Base-by-base conservation (phyloP, 1,140 invertebrate genomes). In the Halesus radiatus region DNA sequence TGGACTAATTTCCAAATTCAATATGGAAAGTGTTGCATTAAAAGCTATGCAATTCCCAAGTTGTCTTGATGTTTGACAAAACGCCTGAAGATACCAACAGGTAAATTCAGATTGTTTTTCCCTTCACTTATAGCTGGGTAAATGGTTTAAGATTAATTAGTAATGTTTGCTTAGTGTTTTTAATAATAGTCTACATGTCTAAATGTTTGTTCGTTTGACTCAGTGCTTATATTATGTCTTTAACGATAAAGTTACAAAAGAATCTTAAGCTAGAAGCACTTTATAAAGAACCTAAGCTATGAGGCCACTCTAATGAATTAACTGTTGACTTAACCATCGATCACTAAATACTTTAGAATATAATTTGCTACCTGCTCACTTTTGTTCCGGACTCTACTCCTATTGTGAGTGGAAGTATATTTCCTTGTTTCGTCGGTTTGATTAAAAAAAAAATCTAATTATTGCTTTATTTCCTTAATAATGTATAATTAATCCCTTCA, bases 231-330 rank as follows among this genome's bases (percentile, higher is more conserved):
- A 66, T 45, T 45, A 29, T 70, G 66, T 70, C 66, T 70, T 70
- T 70, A 70, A 50, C 22, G 37, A 70, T 70, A 70, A 50, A 20
- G n/a, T 20, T 70, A 70, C 18, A 70, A 70, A 45, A 20, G n/a
- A 50, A 70, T 70, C 66, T 70, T 70, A 70, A 70, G 66, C 66
- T 70, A 70, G 45, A 70, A 70, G 66, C 66, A 70, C 66, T 70
- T 45, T 70, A 70, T 5, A 29, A 29, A 29, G 26, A 29, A 29
- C 26, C 66, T 70, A 70, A 70, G 66, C 66, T 70, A 70, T 70
- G 66, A 70, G 66, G 66, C 66, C 66, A 70, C 66, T 70, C 32
- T 70, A 70, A 70, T 70, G 66, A 70, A 45, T 70, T 50, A 37
- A 70, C 22, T 29, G n/a, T 50, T 50, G 13, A 22, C 66, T 50